Evolutionary conservation across 2,797 vertebrate species (phyloP), one percentile per base, ranked within the genome.

Genomic region (Manis crassicaudata): DNA sequence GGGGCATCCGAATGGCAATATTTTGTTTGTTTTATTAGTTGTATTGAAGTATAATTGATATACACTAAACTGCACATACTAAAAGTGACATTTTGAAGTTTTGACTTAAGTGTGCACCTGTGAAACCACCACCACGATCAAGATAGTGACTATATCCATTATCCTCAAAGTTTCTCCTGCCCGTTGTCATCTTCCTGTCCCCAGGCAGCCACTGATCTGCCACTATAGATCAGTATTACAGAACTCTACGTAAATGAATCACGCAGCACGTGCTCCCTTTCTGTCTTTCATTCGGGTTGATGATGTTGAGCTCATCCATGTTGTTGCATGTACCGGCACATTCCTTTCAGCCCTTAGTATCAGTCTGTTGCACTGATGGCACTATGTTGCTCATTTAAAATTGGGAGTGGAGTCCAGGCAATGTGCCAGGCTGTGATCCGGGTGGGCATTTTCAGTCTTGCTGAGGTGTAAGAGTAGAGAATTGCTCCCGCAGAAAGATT

Each of bases 241-340:
- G 27, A 21, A n/a, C 35, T 63, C 68, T 2, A 5, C 29, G 1
- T 16, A 32, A 27, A 29, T 62, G 37, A 11, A 3, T 20, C 17
- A 1, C 11, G 8, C 8, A 6, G 43, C 7, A 8, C 6, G 0
- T 5, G 3, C 18, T 10, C 23, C 14, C 1, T 18, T 83, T 35
- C 46, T 23, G 20, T 14, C 37, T 56, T 50, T 17, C 21, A 27
- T 5, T 46, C n/a, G 4, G 62, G 7, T 0, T 32, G 6, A 23
- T 29, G 43, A 1, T 7, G 12, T 21, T 27, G 73, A 56, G 60
- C 6, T 70, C 18, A 5, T 10, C 63, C 27, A 0, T 2, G 10
- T 2, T 20, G 3, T 29, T 13, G 6, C 21, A 0, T 25, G 2
- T 32, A 3, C 68, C 56, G 29, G 2, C 4, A 46, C 1, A 9